These are phyloP conservation scores for Cremastobaeus sp. DNA, from an alignment of 2,888 invertebrate species.

Conservation along the genomic window DNA sequence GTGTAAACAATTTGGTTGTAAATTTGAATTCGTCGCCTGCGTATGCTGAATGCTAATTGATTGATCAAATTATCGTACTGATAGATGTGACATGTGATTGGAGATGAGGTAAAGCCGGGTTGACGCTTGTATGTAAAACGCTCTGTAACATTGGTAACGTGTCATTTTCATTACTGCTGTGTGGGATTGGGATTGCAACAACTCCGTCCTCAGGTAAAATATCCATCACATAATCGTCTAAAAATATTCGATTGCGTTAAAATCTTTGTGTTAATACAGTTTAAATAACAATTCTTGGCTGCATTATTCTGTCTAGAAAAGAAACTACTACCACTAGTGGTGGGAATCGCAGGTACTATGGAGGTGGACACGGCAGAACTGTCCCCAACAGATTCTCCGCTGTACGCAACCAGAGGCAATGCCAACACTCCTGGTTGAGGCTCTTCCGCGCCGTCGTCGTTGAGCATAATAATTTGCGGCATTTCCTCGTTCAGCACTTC, in stretches of 20 bases:
- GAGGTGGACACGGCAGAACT: conserved; percentile 48
- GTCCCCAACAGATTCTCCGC: conserved; percentile 65
- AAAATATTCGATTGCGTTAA: conserved; percentile 44
- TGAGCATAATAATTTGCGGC: conserved; percentile 77
- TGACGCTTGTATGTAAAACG: conserved; percentile 69
- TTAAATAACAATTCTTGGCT: not conserved
- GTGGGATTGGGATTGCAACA: conserved; percentile 71
- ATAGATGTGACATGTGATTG: conserved; percentile 70
- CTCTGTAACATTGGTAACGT: conserved; percentile 67
- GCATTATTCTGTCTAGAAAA: not conserved
- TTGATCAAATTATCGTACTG: conserved; percentile 67
- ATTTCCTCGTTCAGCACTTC: conserved; percentile 83
- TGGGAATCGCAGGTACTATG: conserved; percentile 70
- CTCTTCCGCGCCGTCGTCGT: conserved; percentile 71
- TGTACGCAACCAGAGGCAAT: conserved; percentile 64
- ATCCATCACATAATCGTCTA: conserved; percentile 71
- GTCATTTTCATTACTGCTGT: conserved; percentile 68
- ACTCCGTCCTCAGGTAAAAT: conserved; percentile 73
- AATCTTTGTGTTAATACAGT: not conserved
- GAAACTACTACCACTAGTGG: conserved; percentile 65
- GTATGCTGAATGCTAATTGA: too few relatives aligned
- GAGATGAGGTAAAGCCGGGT: conserved; percentile 70
- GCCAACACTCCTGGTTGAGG: conserved; percentile 67
- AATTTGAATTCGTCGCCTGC: too few relatives aligned
- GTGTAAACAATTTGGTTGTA: too few relatives aligned